Base-by-base conservation (phyloP, 2,888 invertebrate species). In the Steinernema scapterisci region DNA sequence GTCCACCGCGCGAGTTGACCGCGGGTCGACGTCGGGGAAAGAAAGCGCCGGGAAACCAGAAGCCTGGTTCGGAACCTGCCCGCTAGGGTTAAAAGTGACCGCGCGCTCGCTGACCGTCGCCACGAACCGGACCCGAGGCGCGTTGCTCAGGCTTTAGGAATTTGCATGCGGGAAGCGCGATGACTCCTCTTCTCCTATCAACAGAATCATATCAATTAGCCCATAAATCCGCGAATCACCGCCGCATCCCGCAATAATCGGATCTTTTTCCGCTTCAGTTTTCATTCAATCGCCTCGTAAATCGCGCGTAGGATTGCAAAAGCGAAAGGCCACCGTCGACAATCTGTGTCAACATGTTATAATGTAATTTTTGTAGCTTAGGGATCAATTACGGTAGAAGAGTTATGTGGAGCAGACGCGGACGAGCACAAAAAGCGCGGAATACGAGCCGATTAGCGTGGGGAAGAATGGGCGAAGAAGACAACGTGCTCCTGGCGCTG, bases 361-460 rank as follows among this genome's bases (percentile, higher is more conserved):
- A 63, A 31, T 27, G 9, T 19, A 25, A 54, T 25, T 25, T 54
- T 25, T 54, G 25, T 13, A 7, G 63, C 63, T 25, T 7, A n/a
- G 31, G 63, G 63, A 63, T 63, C 63, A 63, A 63, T 63, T 63
- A 63, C 63, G 63, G 63, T 63, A 63, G 63, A 31, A 27, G 16
- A n/a, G 63, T 27, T n/a, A 63, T 63, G 63, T 63, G 63, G 63
- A 63, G 63, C 63, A 25, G 16, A 21, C 11, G 31, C 27, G 63
- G 25, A 25, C 16, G 27, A 16, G n/a, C 31, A 63, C 48, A 63
- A 63, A 63, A 63, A 63, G 63, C 63, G 63, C 63, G 63, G 31
- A 63, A 63, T 31, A 27, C 16, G 11, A 38, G 38, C 5, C 38
- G 38, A 38, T 38, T 38, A 38, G 38, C 38, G 38, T 38, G 38